phyloP scores from a whole-genome alignment of 64 coral and sea anemone genomes.

The Dendronephthya gigantea region DNA sequence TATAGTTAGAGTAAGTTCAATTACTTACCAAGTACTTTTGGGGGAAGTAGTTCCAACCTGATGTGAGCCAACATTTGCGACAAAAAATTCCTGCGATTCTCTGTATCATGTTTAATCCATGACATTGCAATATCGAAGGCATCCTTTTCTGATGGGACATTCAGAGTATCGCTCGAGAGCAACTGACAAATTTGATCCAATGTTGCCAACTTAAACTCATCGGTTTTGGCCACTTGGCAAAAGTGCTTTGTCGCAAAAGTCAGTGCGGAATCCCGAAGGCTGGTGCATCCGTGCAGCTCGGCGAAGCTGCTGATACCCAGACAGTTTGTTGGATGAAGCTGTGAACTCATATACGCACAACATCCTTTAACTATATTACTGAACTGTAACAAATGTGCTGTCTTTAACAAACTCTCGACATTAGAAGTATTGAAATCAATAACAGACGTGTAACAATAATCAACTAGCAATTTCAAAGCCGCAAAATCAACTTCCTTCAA shows the following conservation, averaged over 20 bases:
- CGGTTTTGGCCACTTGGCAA: conserved; percentile 69
- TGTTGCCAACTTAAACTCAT: conserved; percentile 74
- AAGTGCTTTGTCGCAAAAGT: conserved; percentile 77
- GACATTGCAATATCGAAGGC: conserved; percentile 67
- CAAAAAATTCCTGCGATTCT: conserved; percentile 43
- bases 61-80: conserved; percentile 54
- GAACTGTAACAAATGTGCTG: conserved; percentile 82
- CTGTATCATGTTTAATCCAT: conserved; percentile 56
- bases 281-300: conserved; percentile 66
- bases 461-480: conserved; percentile 65
- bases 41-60: conserved; percentile 59
- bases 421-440: conserved; percentile 82
- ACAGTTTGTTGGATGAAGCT: conserved; percentile 83
- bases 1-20: not conserved
- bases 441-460: conserved; percentile 85
- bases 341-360: conserved; percentile 72
- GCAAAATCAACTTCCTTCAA: conserved; percentile 62
- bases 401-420: conserved; percentile 69
- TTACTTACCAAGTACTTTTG: conserved; percentile 87
- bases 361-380: conserved; percentile 77
- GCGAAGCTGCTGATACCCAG: conserved; percentile 86
- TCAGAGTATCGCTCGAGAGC: conserved; percentile 66
- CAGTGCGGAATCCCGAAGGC: conserved; percentile 55
- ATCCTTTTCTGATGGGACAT: conserved; percentile 82
- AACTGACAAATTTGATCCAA: conserved; percentile 64